Evolutionary conservation across 2,113 vertebrate genomes (phyloP).

Genomic region (Sapajus apella): DNA sequence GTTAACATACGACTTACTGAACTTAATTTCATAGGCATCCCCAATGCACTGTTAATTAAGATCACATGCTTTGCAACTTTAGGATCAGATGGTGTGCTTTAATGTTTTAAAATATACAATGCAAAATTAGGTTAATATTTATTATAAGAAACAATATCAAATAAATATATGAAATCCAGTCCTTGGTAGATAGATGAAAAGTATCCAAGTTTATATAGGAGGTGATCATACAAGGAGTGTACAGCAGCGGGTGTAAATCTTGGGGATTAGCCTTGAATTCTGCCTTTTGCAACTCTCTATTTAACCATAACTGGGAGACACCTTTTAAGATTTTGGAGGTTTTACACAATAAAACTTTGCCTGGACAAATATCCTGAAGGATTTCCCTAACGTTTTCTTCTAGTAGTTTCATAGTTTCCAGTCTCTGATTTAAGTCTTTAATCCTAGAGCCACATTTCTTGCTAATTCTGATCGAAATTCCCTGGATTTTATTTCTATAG

Average conservation of each 20-base stretch:
- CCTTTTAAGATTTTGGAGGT: too few relatives aligned
- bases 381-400: too few relatives aligned
- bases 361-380: too few relatives aligned
- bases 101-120: not conserved
- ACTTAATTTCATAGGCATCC: constrained; percentile 67
- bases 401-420: too few relatives aligned
- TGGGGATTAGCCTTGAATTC: not conserved
- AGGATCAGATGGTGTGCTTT: not conserved
- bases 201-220: not conserved
- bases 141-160: not conserved
- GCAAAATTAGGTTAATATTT: not conserved
- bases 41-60: constrained; percentile 44
- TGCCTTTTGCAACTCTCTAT: not conserved
- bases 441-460: too few relatives aligned
- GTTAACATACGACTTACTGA: constrained; percentile 53
- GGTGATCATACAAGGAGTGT: too few relatives aligned
- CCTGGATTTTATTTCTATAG: not conserved
- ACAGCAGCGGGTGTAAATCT: accelerated
- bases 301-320: not conserved
- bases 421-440: too few relatives aligned
- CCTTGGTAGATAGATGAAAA: not conserved
- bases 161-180: not conserved
- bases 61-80: not conserved
- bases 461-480: not conserved
- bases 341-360: too few relatives aligned